A percentile compares a stretch with the other conserved stretches of the same genome.
Evolutionary conservation across 2,888 invertebrate species (phyloP).

Genomic region (Cephus nigrinus): DNA sequence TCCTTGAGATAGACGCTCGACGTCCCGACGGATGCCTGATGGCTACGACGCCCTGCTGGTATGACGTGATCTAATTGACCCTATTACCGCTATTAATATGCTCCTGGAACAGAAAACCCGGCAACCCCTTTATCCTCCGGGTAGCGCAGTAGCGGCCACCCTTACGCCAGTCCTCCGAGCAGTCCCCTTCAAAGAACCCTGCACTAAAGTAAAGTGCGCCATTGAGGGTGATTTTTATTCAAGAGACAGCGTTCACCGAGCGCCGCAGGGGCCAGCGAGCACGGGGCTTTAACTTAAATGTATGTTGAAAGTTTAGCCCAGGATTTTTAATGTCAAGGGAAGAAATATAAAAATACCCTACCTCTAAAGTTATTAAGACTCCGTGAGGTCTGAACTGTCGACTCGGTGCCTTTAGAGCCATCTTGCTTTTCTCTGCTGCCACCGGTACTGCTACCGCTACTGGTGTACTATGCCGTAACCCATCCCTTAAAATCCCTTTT

Average conservation of each 20-base stretch:
- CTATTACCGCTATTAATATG: slow-evolving; percentile 48
- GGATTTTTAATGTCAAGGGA: slow-evolving; percentile 60
- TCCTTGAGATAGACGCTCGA: not conserved
- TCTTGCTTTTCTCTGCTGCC: not conserved
- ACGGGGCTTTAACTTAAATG: slow-evolving; percentile 60
- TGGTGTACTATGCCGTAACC: slow-evolving; percentile 24
- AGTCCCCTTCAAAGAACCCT: slow-evolving; percentile 38
- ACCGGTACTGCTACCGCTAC: slow-evolving; percentile 8
- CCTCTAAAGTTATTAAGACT: slow-evolving; percentile 53
- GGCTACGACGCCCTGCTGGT: not conserved
- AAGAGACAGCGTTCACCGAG: slow-evolving; percentile 58
- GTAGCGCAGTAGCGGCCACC: not conserved
- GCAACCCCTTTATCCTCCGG: slow-evolving; percentile 19
- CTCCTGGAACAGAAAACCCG: slow-evolving; percentile 16
- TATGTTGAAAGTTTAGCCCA: slow-evolving; percentile 61
- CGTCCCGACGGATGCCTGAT: slow-evolving; percentile 13
- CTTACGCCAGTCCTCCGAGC: not conserved
- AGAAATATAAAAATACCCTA: slow-evolving; percentile 59
- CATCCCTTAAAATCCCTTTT: slow-evolving; percentile 16
- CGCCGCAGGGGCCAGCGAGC: slow-evolving; percentile 34
- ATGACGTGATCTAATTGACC: slow-evolving; percentile 36
- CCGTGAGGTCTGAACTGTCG: slow-evolving; percentile 46
- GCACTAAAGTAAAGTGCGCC: slow-evolving; percentile 59
- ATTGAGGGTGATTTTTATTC: slow-evolving; percentile 65
- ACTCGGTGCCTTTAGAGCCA: slow-evolving; percentile 27